A percentile compares a stretch with the other conserved stretches of the same genome.
Evolutionary conservation across 2,888 invertebrate species (phyloP).

Genomic region (Timema podura): DNA sequence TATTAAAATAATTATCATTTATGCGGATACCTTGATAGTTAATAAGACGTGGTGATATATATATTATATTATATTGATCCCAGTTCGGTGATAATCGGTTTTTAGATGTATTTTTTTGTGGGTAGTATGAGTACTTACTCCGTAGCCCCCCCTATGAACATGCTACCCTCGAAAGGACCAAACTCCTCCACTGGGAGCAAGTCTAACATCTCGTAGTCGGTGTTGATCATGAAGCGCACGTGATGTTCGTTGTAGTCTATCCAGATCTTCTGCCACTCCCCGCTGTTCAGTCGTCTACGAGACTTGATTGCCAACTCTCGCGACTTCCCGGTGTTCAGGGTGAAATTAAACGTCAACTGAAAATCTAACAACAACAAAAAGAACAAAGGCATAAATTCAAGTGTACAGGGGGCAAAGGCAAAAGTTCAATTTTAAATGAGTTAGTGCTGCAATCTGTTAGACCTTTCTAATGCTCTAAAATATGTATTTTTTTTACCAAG

Average conservation of each 20-base stretch:
- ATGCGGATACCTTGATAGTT: too few species aligned
- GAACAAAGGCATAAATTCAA: too few species aligned
- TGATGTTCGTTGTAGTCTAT: slow-evolving; percentile 93
- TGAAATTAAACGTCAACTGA: slow-evolving; percentile 84
- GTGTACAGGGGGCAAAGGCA: too few species aligned
- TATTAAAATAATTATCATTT: too few species aligned
- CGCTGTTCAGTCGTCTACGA: slow-evolving; percentile 76
- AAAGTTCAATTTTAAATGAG: too few species aligned
- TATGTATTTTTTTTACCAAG: too few species aligned
- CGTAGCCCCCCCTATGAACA: slow-evolving; percentile 91
- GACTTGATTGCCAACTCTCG: slow-evolving; percentile 80
- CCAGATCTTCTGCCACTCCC: slow-evolving; percentile 95
- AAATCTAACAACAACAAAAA: slow-evolving; percentile 54
- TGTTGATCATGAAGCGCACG: slow-evolving; percentile 88
- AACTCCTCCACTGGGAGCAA: slow-evolving; percentile 81
- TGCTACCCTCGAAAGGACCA: slow-evolving; percentile 88
- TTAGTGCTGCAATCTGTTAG: too few species aligned
- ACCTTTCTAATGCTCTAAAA: too few species aligned
- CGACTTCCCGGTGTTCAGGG: slow-evolving; percentile 76
- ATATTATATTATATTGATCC: too few species aligned
- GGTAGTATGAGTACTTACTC: slow-evolving; percentile 58
- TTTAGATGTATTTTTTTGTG: neutral
- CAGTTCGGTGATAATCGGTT: neutral
- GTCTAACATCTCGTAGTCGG: slow-evolving; percentile 84
- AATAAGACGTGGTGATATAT: too few species aligned